Base-by-base conservation (phyloP, 2,888 invertebrate genomes). In the Spodoptera exigua region DNA sequence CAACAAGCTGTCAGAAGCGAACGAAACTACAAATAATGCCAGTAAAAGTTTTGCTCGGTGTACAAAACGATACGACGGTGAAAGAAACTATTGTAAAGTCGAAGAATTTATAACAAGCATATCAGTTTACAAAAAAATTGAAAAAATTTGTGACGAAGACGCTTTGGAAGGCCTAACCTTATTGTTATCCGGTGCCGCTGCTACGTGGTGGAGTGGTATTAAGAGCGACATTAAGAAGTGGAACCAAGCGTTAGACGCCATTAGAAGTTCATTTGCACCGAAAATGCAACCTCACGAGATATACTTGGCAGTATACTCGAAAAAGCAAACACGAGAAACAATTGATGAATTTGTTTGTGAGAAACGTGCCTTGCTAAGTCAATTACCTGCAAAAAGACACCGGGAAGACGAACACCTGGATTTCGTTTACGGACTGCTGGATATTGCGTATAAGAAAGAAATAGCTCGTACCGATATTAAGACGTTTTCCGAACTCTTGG, bases 111-210 rank as follows among this genome's bases (percentile, higher is more conserved):
- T n/a, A n/a, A n/a, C n/a, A n/a, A n/a, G n/a, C n/a, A n/a, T n/a
- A n/a, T 4, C 27, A 27, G 27, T 39, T 4, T 39, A 39, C 4
- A 39, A 49, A 12, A 27, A 49, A n/a, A 32, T 49, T 32, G 32
- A 49, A 4, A 49, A 40, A 14, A 39, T 48, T 12, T 27, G 21
- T 27, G 48, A 47, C 18, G 47, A 36, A 18, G 13, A 18, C 13
- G 13, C 47, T 4, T 18, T 47, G 11, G 36, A 36, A 47, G 21
- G 35, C 5, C 7, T 36, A 2, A 36, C 36, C 10, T 37, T 21
- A 18, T 21, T 39, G 14, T 39, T 13, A n/a, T 12, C 47, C 16
- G 36, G 36, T 1, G 7, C 36, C 14, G 35, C 18, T 36, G 47
- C 18, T 7, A 37, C 27, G 46, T 47, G 35, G 46, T 47, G 46